Percentiles rank a stretch among this genome's conserved stretches.
phyloP scores from a whole-genome alignment of 2,797 vertebrate species.

The Erpetoichthys calabaricus region DNA sequence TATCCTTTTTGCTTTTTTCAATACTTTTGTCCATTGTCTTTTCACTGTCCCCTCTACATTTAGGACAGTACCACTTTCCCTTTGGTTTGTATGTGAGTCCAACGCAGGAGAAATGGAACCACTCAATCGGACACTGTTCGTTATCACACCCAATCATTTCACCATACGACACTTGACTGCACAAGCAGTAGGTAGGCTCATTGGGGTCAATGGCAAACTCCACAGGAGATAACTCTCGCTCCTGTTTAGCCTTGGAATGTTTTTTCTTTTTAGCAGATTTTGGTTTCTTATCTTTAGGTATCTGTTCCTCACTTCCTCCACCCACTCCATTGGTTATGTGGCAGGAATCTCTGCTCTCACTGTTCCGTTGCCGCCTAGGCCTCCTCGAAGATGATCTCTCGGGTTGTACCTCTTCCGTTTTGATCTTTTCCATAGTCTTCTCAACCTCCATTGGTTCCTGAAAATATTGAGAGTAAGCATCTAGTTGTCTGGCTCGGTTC shows the following conservation, averaged over 20 bases:
- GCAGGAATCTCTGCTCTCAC: conserved; percentile 82
- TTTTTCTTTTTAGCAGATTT: conserved; percentile 97
- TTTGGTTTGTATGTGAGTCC: conserved; percentile 95
- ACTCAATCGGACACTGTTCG: conserved; percentile 90
- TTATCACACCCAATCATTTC: conserved; percentile 98
- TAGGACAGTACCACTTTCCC: conserved; percentile 96
- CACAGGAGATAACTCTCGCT: conserved; percentile 79
- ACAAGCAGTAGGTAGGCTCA: conserved; percentile 94
- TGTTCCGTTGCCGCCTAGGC: conserved; percentile 78
- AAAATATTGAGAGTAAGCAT: conserved; percentile 74
- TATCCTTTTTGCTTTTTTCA: conserved; percentile 92
- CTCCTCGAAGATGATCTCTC: conserved; percentile 73
- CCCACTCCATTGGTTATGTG: conserved; percentile 71
- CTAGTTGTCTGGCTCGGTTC: conserved; percentile 87
- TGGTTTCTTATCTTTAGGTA: conserved; percentile 78
- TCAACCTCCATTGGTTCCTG: conserved; percentile 69
- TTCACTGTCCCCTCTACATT: conserved; percentile 92
- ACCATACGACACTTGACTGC: conserved; percentile 90
- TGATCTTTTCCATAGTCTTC: conserved; percentile 32
- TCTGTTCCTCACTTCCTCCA: conserved; percentile 56
- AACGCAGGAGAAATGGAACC: conserved; percentile 96
- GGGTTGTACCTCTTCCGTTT: conserved; percentile 46
- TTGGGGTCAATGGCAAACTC: conserved; percentile 92
- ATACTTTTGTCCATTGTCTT: conserved; percentile 97
- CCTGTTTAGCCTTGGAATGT: conserved; percentile 83